Base-by-base conservation (phyloP, 2,113 vertebrate species). In the Perca schrenkii region DNA sequence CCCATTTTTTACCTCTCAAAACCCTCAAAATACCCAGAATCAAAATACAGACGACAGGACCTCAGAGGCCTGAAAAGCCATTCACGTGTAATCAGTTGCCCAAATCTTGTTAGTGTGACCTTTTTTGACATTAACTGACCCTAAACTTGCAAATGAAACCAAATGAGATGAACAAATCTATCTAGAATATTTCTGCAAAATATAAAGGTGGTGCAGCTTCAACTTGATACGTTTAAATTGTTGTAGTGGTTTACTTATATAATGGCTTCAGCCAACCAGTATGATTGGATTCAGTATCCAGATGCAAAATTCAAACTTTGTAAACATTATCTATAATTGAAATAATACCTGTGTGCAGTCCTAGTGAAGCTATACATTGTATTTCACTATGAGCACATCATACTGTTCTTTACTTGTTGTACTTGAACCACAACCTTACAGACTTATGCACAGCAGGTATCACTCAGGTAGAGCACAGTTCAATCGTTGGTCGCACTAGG, bases 401-500 rank as follows among this genome's bases (percentile, higher is more conserved):
- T 25, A 12, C 16, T 79, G 14, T 80, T 52, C 16, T 19, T 53
- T 0, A n/a, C 58, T 31, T 73, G 43, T 70, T 79, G 4, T 12
- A 54, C 74, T 4, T 78, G 49, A 62, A 28, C 46, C 40, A 50
- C 43, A 50, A 25, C 54, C 34, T 73, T 19, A n/a, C 53, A 70
- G 70, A 19, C 43, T 43, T 46, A 22, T 3, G 52, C 72, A 62
- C 17, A 64, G 49, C 28, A 54, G 77, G 74, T 83, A 11, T 60
- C 63, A 43, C 66, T 74, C 79, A 66, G 57, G 58, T 50, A 22
- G 63, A 67, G 25, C 50, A 72, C 70, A 66, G 83, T 69, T 86
- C 73, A 86, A 77, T 85, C 25, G 65, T 36, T 25, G 63, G 89
- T 85, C 87, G 82, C 86, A 83, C 82, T 85, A 90, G 89, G 88